Percentiles rank a stretch among this genome's conserved stretches.
phyloP scores from a whole-genome alignment of 1,140 invertebrate genomes.

The Solenopsis invicta region DNA sequence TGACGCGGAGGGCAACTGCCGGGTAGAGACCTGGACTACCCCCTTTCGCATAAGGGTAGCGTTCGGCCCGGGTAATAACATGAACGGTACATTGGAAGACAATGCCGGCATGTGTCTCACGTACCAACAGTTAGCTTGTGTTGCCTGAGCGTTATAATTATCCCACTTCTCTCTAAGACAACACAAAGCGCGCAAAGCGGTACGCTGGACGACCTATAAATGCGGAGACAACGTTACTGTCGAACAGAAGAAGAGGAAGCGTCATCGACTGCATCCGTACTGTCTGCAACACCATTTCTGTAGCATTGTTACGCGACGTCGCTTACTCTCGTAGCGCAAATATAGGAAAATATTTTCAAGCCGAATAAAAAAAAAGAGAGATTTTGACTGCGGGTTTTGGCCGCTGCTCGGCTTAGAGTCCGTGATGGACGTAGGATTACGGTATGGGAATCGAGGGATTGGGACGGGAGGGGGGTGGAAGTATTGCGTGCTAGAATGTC shows the following conservation, averaged over 20 bases:
- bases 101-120: constrained; percentile 93
- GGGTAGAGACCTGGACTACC: constrained; percentile 91
- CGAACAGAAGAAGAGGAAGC: not conserved
- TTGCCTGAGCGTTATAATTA: constrained; percentile 73
- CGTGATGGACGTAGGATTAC: not conserved
- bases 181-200: not conserved
- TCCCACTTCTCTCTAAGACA: not conserved
- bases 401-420: not conserved
- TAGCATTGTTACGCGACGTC: not conserved
- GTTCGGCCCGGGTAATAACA: constrained; percentile 89
- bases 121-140: constrained; percentile 91
- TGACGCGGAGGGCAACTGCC: constrained; percentile 87
- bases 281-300: not conserved
- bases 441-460: not conserved
- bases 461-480: not conserved
- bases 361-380: not conserved
- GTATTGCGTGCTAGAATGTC: not conserved
- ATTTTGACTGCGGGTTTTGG: not conserved
- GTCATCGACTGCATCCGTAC: constrained; percentile 1
- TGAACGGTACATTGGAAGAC: constrained; percentile 91
- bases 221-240: constrained; percentile 1
- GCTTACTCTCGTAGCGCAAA: not conserved
- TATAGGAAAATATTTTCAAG: constrained; percentile 4
- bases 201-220: constrained; percentile 25
- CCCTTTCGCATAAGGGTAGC: constrained; percentile 93